Conservation (phyloP, 2,113 vertebrate species). For the Psammodynastes pulverulentus region DNA sequence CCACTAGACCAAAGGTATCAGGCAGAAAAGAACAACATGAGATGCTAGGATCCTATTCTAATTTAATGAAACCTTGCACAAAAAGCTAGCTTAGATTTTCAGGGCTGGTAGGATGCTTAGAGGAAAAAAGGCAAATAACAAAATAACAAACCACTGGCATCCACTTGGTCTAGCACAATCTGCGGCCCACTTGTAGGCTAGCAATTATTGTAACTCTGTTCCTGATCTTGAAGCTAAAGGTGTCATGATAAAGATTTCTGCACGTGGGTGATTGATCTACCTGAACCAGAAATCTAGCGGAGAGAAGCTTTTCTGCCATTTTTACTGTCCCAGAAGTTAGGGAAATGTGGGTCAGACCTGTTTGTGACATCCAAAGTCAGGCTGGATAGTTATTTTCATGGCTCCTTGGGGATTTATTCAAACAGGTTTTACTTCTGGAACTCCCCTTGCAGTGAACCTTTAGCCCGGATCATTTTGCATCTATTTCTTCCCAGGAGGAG, state of each 20-base stretch:
- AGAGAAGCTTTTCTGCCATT: not conserved
- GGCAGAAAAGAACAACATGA: not conserved
- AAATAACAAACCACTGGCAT: not conserved
- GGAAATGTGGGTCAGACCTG: not conserved
- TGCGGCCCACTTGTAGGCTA: not conserved
- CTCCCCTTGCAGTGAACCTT: conserved; percentile 30
- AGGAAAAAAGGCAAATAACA: not conserved
- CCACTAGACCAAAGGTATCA: not conserved
- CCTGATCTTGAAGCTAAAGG: not conserved
- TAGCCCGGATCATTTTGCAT: not conserved
- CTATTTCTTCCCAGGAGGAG: not conserved
- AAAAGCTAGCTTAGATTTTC: not conserved
- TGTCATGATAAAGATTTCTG: not conserved
- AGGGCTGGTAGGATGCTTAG: not conserved
- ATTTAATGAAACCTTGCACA: not conserved
- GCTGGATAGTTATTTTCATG: not conserved
- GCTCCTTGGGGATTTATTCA: conserved; percentile 41
- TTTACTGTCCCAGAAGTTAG: not conserved
- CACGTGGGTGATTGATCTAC: not conserved
- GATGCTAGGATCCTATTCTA: not conserved
- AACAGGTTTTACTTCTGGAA: conserved; percentile 60
- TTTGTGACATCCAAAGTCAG: not conserved
- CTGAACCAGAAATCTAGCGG: not conserved
- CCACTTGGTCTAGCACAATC: not conserved
- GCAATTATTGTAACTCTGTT: not conserved